Evolutionary conservation across 1,140 invertebrate species (phyloP).

Genomic region (Lepidurus couesii): DNA sequence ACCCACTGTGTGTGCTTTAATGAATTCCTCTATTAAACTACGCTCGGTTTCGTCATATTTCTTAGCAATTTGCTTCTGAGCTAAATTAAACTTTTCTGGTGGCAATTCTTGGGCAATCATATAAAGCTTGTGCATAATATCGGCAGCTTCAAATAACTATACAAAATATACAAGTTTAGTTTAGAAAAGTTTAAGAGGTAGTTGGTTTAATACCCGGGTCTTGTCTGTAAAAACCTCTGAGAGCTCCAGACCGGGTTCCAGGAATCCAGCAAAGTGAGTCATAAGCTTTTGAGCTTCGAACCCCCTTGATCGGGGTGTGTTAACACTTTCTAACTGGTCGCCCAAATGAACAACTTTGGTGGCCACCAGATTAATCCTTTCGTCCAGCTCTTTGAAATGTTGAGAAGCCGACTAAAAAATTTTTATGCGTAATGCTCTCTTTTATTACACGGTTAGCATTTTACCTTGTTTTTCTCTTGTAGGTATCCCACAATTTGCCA

Average conservation of each 20-base stretch:
- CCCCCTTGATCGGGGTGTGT: constrained; percentile 83
- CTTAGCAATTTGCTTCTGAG: constrained; percentile 81
- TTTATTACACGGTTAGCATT: constrained; percentile 28
- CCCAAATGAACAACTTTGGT: constrained; percentile 96
- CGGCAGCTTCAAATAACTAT: constrained; percentile 90
- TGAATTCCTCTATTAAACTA: constrained; percentile 91
- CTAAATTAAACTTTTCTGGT: constrained; percentile 56
- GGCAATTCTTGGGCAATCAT: constrained; percentile 92
- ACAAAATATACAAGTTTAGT: constrained; percentile 38
- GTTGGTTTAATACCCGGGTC: constrained; percentile 55
- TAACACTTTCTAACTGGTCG: constrained; percentile 93
- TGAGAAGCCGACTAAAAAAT: constrained; percentile 63
- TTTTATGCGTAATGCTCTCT: constrained; percentile 6
- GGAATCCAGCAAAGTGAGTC: constrained; percentile 87
- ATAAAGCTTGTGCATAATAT: constrained; percentile 95
- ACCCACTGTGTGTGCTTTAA: constrained; percentile 67
- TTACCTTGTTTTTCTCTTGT: constrained; percentile 79
- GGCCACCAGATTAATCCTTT: constrained; percentile 92
- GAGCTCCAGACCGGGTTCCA: constrained; percentile 74
- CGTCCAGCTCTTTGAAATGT: constrained; percentile 87
- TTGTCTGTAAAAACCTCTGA: constrained; percentile 84
- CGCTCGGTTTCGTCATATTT: constrained; percentile 95
- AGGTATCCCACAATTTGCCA: constrained; percentile 72
- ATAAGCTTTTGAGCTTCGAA: constrained; percentile 92
- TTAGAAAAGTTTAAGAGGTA: constrained; percentile 22